Conservation (phyloP, 2,113 vertebrate genomes). For the Phaethon lepturus region DNA sequence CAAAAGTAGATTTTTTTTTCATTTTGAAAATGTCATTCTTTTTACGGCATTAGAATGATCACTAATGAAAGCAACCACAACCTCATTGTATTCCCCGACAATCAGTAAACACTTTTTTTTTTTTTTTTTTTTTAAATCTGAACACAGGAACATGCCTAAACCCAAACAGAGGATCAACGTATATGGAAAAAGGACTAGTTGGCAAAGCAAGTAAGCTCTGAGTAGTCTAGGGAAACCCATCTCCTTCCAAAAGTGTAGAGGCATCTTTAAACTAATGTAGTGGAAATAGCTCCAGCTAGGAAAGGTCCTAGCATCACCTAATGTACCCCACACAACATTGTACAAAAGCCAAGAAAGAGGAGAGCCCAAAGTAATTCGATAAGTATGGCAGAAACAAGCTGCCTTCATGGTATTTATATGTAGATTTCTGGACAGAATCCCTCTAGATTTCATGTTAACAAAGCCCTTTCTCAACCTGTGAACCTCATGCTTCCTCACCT, state of each 20-base stretch:
- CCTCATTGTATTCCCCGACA: not conserved
- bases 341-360: not conserved
- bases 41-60: not conserved
- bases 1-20: not conserved
- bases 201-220: not conserved
- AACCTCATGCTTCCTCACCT: not conserved
- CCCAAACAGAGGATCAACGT: not conserved
- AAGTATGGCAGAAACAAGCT: not conserved
- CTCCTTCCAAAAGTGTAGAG: not conserved
- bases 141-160: not conserved
- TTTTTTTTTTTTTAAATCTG: not conserved
- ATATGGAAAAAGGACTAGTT: not conserved
- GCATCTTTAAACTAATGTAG: not conserved
- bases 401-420: not conserved
- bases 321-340: not conserved
- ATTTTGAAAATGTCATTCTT: not conserved
- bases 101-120: not conserved
- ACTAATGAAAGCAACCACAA: not conserved
- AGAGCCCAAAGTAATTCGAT: not conserved
- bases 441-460: not conserved
- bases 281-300: not conserved
- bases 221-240: not conserved
- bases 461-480: not conserved
- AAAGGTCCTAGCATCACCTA: not conserved
- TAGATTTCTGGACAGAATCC: not conserved